A percentile compares a stretch with the other conserved stretches of the same genome.
Conservation (phyloP, 2,888 invertebrate species). For the Smittia aterrima region DNA sequence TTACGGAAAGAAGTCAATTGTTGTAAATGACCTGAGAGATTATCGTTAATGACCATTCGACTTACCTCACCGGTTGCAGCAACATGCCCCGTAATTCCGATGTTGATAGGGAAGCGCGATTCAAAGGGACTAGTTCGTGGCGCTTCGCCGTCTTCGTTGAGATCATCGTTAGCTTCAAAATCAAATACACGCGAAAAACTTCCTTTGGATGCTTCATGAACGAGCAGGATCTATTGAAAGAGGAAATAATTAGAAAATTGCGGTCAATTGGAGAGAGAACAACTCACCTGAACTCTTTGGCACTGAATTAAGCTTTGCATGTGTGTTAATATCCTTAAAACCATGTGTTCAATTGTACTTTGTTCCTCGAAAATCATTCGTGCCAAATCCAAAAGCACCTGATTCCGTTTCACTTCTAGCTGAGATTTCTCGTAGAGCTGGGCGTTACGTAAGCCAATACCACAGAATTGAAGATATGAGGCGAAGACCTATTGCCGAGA, state of each 20-base stretch:
- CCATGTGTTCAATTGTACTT: conserved; percentile 93
- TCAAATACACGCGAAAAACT: conserved; percentile 94
- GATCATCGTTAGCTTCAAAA: conserved; percentile 88
- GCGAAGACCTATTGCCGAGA: conserved; percentile 71
- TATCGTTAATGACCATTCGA: neutral
- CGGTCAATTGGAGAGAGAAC: neutral
- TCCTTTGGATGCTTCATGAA: conserved; percentile 86
- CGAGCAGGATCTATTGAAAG: conserved; percentile 70
- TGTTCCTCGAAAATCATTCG: conserved; percentile 96
- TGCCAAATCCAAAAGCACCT: conserved; percentile 90
- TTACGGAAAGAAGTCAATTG: conserved; percentile 44
- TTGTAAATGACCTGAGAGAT: neutral
- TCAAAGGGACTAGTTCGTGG: conserved; percentile 83
- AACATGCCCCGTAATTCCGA: conserved; percentile 92
- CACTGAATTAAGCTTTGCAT: conserved; percentile 93
- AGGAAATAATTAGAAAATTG: neutral
- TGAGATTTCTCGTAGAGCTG: conserved; percentile 93
- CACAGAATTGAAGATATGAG: conserved; percentile 93
- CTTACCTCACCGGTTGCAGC: conserved; percentile 90
- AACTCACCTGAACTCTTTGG: conserved; percentile 82
- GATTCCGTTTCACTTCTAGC: conserved; percentile 91
- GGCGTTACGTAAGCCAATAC: conserved; percentile 93
- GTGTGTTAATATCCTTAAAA: conserved; percentile 87
- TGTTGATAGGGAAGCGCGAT: conserved; percentile 90
- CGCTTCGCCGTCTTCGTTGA: conserved; percentile 76